These are phyloP conservation scores for Drosophila novamexicana DNA, from an alignment of 1,140 invertebrate genomes.

Conservation along the genomic window DNA sequence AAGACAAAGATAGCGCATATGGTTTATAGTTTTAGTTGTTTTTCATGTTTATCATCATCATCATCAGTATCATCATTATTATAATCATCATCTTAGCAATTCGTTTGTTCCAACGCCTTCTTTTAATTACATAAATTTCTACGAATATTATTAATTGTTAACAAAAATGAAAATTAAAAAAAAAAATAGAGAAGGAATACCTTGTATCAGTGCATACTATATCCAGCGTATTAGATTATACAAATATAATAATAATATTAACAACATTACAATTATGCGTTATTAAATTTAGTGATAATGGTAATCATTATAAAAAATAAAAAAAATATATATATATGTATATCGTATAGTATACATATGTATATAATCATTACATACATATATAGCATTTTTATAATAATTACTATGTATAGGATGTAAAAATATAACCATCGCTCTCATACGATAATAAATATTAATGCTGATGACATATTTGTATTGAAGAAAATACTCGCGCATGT, in stretches of 20 bases:
- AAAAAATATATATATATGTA: constrained; percentile 47
- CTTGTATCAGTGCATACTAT: constrained; percentile 35
- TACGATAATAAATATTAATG: constrained; percentile 74
- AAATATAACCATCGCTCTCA: constrained; percentile 45
- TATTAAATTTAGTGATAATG: constrained; percentile 38
- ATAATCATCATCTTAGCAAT: constrained; percentile 63
- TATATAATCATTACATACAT: constrained; percentile 15
- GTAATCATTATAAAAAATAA: constrained; percentile 37
- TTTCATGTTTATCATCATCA: constrained; percentile 53
- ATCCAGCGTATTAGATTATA: constrained; percentile 62
- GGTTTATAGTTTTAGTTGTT: constrained; percentile 40
- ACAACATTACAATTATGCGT: constrained; percentile 71
- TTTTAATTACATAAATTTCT: constrained; percentile 41
- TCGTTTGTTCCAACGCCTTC: constrained; percentile 18
- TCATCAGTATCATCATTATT: constrained; percentile 63
- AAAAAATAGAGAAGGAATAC: constrained; percentile 22
- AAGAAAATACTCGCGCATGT: constrained; percentile 29
- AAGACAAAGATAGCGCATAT: constrained; percentile 42
- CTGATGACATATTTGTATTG: constrained; percentile 48
- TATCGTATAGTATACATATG: constrained; percentile 25
- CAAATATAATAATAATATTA: constrained; percentile 78
- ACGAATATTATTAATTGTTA: constrained; percentile 46
- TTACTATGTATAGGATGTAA: constrained; percentile 39
- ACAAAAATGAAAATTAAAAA: constrained; percentile 37
- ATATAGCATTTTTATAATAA: constrained; percentile 5